Conservation (phyloP, 2,113 vertebrate genomes). For the Nycticorax nycticorax region DNA sequence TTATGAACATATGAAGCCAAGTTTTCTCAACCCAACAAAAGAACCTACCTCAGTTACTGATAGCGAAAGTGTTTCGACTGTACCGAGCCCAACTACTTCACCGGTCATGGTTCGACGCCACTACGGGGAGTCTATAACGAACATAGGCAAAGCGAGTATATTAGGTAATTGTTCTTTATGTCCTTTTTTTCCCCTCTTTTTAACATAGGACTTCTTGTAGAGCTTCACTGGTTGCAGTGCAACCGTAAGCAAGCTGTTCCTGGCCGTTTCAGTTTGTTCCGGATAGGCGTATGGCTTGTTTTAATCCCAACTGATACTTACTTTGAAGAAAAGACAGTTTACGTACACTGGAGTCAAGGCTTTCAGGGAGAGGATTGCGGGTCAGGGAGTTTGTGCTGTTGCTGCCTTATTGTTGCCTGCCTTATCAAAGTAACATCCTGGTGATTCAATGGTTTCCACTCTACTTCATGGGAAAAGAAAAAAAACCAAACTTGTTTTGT, state of each 20-base stretch:
- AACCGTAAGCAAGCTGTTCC: not conserved
- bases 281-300: not conserved
- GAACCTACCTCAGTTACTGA: slow-evolving; percentile 87
- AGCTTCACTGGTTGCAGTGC: not conserved
- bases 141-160: slow-evolving; percentile 96
- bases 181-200: not conserved
- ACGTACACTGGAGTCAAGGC: not conserved
- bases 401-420: not conserved
- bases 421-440: not conserved
- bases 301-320: not conserved
- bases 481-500: not conserved
- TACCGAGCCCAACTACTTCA: slow-evolving; percentile 90
- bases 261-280: not conserved
- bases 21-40: slow-evolving; percentile 88
- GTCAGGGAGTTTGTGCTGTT: not conserved
- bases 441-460: not conserved
- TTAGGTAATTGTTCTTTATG: slow-evolving; percentile 77
- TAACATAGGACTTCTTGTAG: rapidly evolving
- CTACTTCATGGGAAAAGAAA: not conserved
- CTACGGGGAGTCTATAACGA: slow-evolving; percentile 97
- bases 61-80: slow-evolving; percentile 82
- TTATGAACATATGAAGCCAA: slow-evolving; percentile 90
- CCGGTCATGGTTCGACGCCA: slow-evolving; percentile 87
- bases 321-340: not conserved
- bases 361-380: not conserved